Base-by-base conservation (phyloP, 2,888 invertebrate species). In the Parnassius mnemosyne region DNA sequence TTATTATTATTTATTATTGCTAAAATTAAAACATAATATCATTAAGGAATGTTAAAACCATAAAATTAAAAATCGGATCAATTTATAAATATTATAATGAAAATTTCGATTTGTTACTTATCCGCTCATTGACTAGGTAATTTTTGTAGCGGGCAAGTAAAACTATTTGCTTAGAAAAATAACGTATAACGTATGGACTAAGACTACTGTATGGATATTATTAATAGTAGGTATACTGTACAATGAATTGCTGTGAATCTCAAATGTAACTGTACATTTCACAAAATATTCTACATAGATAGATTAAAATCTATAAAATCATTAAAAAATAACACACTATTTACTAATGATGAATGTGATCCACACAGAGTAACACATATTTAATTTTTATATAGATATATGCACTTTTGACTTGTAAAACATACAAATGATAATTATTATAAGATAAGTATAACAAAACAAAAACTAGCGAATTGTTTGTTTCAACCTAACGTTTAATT, bases 181-280 rank as follows among this genome's bases (percentile, higher is more conserved):
- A 64, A 64, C 60, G 46, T 65, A 58, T 66, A 53, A 57, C 64
- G 58, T 62, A 66, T 61, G 63, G 51, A 66, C 61, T 56, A 34
- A 34, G 34, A 34, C 34, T 67, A 68, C 43, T 61, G 47, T 66
- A 60, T 55, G 65, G 57, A 63, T 65, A 65, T 66, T 63, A 65
- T 66, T 68, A 55, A 69, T 66, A 63, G 57, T 62, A 67, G 62
- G 66, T 71, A 77, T 71, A 78, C 80, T 85, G 83, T 85, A 85
- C 81, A 86, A 79, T 80, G 76, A 78, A 79, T 74, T 72, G 72
- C 72, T 76, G 77, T 77, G 81, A 91, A 91, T 91, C 90, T 91
- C 90, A 91, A 87, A 83, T 84, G 90, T 91, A 91, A 91, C 90
- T 90, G 90, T 91, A 90, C 89, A 89, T 75, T 80, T 76, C 80